phyloP scores from a whole-genome alignment of 2,888 invertebrate genomes.

The Phaonia tiefii region DNA sequence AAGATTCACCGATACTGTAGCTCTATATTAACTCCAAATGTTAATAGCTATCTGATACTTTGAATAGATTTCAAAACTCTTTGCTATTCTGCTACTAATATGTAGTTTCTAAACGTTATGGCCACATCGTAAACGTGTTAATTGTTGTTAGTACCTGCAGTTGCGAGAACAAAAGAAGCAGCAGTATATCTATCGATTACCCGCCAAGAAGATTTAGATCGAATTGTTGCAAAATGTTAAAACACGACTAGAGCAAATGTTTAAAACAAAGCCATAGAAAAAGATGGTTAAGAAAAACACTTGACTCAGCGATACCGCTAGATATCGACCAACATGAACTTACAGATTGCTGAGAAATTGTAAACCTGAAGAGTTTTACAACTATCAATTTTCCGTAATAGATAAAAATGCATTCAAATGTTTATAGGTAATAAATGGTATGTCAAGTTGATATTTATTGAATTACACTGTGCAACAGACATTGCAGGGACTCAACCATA shows the following conservation, averaged over 20 bases:
- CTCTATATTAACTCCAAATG: too few relatives aligned
- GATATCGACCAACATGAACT: too few relatives aligned
- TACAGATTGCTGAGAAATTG: too few relatives aligned
- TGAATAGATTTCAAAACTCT: neutral
- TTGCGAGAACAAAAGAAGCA: neutral
- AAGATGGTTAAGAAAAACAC: too few relatives aligned
- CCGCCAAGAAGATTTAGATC: slow-evolving; percentile 3
- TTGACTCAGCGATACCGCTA: too few relatives aligned
- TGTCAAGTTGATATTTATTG: too few relatives aligned
- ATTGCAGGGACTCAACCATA: too few relatives aligned
- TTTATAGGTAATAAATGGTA: too few relatives aligned
- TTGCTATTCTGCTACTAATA: slow-evolving; percentile 23
- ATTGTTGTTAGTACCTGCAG: slow-evolving; percentile 52
- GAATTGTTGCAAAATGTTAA: neutral
- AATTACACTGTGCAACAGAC: too few relatives aligned
- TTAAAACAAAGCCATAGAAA: neutral
- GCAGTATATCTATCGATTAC: slow-evolving; percentile 18
- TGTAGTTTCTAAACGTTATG: slow-evolving; percentile 63
- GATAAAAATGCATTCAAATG: too few relatives aligned
- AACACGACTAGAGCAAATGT: neutral
- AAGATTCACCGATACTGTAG: slow-evolving; percentile 5
- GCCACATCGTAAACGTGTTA: slow-evolving; percentile 62
- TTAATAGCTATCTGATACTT: slow-evolving; percentile 13
- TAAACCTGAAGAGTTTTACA: too few relatives aligned
- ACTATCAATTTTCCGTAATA: too few relatives aligned